These are phyloP conservation scores for Psittacula cyanocephala DNA, from an alignment of 2,113 vertebrate genomes.

Conservation along the genomic window DNA sequence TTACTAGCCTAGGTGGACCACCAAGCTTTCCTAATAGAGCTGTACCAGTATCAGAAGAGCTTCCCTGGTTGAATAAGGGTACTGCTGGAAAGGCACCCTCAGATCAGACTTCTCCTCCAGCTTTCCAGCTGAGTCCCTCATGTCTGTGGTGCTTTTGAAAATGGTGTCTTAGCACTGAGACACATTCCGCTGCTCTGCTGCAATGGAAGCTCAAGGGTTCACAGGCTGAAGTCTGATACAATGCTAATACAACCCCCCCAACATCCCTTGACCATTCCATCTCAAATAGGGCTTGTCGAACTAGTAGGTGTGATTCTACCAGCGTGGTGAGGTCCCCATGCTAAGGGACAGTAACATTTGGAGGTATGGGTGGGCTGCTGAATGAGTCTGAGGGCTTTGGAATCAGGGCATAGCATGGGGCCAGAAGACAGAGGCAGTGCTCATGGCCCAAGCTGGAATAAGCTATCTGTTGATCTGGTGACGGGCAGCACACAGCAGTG, in stretches of 20 bases:
- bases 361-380: not conserved
- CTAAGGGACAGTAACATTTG: not conserved
- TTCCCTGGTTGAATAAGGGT: not conserved
- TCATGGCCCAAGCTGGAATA: not conserved
- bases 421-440: not conserved
- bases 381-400: not conserved
- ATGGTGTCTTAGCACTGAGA: not conserved
- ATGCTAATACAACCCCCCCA: not conserved
- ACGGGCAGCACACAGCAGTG: accelerated
- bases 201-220: not conserved
- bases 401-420: not conserved
- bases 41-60: not conserved
- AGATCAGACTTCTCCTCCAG: not conserved
- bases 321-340: not conserved
- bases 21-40: not conserved
- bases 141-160: not conserved
- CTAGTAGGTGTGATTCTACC: not conserved
- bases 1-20: not conserved
- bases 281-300: not conserved
- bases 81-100: not conserved
- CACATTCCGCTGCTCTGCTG: not conserved
- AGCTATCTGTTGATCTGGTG: not conserved
- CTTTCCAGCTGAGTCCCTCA: not conserved
- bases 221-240: not conserved
- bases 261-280: too few species aligned